phyloP scores from a whole-genome alignment of 2,113 vertebrate species.

The Lophotis ruficrista region DNA sequence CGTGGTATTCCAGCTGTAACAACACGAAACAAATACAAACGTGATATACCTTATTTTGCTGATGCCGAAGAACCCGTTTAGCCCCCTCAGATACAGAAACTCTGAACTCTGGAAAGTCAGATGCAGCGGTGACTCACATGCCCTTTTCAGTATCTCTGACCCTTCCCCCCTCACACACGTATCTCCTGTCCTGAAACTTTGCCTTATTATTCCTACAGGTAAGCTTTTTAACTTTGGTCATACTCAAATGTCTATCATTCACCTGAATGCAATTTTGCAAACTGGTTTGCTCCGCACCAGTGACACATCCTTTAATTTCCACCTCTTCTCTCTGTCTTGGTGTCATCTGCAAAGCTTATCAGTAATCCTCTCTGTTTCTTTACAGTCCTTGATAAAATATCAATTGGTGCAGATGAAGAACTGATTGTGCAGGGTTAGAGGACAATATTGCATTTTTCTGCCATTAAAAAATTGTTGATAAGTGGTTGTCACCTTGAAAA shows the following conservation, averaged over 20 bases:
- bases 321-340: not conserved
- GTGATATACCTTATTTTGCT: not conserved
- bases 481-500: not conserved
- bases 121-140: not conserved
- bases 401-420: not conserved
- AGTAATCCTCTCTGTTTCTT: not conserved
- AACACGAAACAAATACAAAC: not conserved
- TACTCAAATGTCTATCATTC: not conserved
- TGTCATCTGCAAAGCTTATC: not conserved
- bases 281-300: not conserved
- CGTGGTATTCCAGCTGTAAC: not conserved
- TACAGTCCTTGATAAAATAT: not conserved
- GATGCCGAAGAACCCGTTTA: not conserved
- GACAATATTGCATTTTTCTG: not conserved
- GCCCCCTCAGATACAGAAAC: not conserved
- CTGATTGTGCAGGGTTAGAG: not conserved
- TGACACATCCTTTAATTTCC: not conserved
- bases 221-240: not conserved
- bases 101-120: not conserved
- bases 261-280: not conserved
- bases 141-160: not conserved
- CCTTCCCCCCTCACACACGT: not conserved
- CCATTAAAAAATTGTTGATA: not conserved
- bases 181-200: not conserved
- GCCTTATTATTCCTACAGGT: not conserved